Conservation (phyloP, 2,797 vertebrate species). For the Ciconia nigra region DNA sequence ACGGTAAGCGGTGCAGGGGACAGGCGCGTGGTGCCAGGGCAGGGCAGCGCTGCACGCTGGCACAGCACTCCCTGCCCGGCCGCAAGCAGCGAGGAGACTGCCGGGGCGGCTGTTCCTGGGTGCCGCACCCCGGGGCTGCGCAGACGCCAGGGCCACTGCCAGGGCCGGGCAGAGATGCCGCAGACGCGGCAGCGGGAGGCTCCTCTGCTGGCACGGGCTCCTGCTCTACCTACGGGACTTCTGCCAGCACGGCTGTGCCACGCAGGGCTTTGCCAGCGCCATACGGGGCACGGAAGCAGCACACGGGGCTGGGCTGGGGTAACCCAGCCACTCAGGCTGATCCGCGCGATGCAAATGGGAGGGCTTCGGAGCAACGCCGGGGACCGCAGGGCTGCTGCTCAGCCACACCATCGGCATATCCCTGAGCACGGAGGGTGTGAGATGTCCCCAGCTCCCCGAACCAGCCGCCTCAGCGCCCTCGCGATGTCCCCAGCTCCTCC, state of each 20-base stretch:
- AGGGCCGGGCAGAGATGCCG: background rate
- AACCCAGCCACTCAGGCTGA: background rate
- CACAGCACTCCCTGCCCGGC: background rate
- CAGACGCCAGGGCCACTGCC: rapidly evolving
- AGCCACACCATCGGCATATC: background rate
- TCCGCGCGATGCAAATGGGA: rapidly evolving
- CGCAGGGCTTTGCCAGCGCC: rapidly evolving
- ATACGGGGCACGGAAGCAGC: rapidly evolving
- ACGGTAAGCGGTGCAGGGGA: rapidly evolving
- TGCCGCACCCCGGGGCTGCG: background rate
- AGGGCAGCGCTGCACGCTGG: background rate
- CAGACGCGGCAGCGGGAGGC: background rate
- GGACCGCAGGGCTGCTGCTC: background rate
- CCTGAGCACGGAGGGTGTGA: rapidly evolving
- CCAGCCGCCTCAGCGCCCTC: rapidly evolving
- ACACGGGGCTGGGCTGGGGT: background rate
- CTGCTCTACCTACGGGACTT: background rate
- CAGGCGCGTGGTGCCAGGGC: rapidly evolving
- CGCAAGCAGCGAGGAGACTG: background rate
- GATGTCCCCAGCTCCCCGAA: background rate
- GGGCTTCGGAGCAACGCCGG: background rate
- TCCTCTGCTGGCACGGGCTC: background rate
- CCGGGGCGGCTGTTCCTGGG: rapidly evolving
- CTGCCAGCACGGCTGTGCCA: background rate
- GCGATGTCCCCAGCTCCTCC: background rate